Conservation (phyloP, 2,113 vertebrate genomes). For the Nyctereutes procyonoides region DNA sequence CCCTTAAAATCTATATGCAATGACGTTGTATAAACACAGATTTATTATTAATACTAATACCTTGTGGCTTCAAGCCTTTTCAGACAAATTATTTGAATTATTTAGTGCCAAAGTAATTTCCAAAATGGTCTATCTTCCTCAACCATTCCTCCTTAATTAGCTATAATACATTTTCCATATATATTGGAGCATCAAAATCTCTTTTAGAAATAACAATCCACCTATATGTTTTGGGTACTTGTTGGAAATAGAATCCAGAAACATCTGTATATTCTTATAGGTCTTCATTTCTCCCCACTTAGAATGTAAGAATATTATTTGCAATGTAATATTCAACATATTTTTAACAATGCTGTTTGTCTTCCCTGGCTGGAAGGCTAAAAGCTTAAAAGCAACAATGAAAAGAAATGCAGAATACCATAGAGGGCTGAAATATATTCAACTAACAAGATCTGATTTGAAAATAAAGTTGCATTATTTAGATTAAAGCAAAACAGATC, state of each 20-base stretch:
- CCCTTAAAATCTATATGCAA: not conserved
- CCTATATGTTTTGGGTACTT: not conserved
- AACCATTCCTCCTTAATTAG: conserved; percentile 69
- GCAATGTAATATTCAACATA: conserved; percentile 18
- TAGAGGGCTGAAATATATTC: conserved; percentile 33
- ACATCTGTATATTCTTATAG: not conserved
- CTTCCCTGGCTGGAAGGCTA: not conserved
- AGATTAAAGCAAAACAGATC: conserved; percentile 8
- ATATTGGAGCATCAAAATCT: conserved; percentile 63
- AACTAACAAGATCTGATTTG: conserved; percentile 14
- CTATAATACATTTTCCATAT: conserved; percentile 66
- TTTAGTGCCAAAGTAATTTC: conserved; percentile 67
- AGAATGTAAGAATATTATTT: conserved; percentile 55
- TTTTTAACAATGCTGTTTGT: conserved; percentile 18
- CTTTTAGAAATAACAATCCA: conserved; percentile 59
- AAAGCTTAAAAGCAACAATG: conserved; percentile 55
- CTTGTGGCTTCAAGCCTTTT: conserved; percentile 53
- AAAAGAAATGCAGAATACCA: not conserved
- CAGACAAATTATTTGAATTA: conserved; percentile 71
- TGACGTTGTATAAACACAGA: conserved; percentile 62
- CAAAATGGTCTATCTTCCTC: conserved; percentile 54
- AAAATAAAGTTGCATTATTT: conserved; percentile 60
- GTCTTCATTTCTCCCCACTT: not conserved
- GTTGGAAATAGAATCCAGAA: conserved; percentile 19
- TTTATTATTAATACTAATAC: conserved; percentile 65